Evolutionary conservation across 2,797 vertebrate species (phyloP), one percentile per base, ranked within the genome.

Genomic region (Percopsis omiscomaycus): DNA sequence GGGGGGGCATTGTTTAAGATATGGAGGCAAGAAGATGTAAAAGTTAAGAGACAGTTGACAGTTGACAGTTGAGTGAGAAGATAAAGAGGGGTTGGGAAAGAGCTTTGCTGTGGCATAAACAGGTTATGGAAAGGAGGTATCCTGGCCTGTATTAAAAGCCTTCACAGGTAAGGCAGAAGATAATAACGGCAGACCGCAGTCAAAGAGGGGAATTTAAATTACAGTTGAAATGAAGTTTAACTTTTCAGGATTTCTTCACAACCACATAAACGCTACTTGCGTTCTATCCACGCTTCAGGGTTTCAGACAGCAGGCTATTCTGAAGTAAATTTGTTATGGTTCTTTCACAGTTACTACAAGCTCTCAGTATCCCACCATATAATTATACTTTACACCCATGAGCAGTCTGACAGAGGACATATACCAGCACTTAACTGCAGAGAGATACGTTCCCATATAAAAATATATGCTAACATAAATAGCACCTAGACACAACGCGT

Each of bases 261-360:
- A 72, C 75, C 81, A 74, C 81, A 74, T 81, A 87, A 89, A 63
- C 80, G 68, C 64, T 54, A 61, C 63, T 55, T 53, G 72, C 55
- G 45, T 32, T 63, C 30, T 59, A 47, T 51, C 42, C 45, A 57
- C 13, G 47, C 68, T 3, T 44, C 56, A 1, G 71, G 28, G 66
- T 71, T 73, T 83, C 81, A 80, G 72, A 69, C 64, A 32, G 59
- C 22, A 22, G 22, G 22, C 22, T 49, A 42, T 37, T 62, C 61
- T 68, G 2, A 29, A 69, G 54, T 75, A 78, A 64, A 80, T 79
- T 71, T 84, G 71, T 83, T 84, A 62, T 77, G 78, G 59, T 65
- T 83, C 57, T 73, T 55, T 59, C 70, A 68, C 66, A 4, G 67
- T 78, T 68, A 59, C 64, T 45, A 61, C 45, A 2, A 64, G 48